A percentile compares a stretch with the other conserved stretches of the same genome.
Conservation (phyloP, 1,140 invertebrate genomes). For the Pseudobourletiella spinata region DNA sequence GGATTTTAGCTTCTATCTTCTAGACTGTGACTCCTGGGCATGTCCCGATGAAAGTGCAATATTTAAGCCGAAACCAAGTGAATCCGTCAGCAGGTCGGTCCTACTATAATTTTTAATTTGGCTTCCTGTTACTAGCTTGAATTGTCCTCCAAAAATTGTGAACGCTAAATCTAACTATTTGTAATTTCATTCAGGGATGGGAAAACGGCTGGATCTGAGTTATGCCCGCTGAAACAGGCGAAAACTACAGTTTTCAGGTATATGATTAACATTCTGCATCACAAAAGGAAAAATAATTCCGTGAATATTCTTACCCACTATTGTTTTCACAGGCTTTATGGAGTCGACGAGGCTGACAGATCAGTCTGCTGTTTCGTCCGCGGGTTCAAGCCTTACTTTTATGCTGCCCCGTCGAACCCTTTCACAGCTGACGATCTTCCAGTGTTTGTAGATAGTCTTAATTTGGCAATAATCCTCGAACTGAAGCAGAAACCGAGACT, state of each 20-base stretch:
- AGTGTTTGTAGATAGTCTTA: constrained; percentile 8
- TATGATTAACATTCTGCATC: too few species aligned
- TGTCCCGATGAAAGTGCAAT: neutral
- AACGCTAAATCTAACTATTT: neutral
- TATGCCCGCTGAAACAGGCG: too few species aligned
- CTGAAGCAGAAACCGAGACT: neutral
- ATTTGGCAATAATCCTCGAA: neutral
- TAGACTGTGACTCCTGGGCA: constrained; percentile 6
- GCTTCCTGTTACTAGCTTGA: neutral
- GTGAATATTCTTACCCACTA: too few species aligned
- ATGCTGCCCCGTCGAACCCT: constrained; percentile 16
- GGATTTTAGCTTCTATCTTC: constrained; percentile 4
- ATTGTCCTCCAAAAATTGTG: neutral
- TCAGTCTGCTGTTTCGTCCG: constrained; percentile 23
- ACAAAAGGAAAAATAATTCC: too few species aligned
- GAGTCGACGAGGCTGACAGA: neutral
- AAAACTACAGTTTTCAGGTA: too few species aligned
- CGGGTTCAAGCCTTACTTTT: constrained; percentile 29
- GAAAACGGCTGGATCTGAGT: too few species aligned
- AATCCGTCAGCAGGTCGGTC: too few species aligned
- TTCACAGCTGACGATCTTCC: neutral
- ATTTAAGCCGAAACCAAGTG: neutral
- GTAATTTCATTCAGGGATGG: neutral
- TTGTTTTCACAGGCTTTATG: constrained; percentile 7
- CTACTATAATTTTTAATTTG: too few species aligned